Evolutionary conservation across 1,140 invertebrate species (phyloP).

Genomic region (Penaeus vannamei): DNA sequence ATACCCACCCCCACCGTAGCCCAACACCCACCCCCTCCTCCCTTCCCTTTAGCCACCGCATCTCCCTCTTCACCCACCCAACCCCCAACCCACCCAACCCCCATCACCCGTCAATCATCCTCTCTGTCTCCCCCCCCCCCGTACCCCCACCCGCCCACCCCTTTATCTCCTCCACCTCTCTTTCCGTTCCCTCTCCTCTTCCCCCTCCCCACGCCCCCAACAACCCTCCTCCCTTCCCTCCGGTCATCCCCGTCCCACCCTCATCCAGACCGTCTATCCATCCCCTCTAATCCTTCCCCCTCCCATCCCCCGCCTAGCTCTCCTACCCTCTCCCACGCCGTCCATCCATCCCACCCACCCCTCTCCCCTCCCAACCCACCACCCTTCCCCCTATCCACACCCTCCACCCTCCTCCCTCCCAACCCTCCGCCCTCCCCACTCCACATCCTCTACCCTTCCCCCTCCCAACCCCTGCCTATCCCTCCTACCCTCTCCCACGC

Average conservation of each 20-base stretch:
- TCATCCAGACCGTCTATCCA: neutral
- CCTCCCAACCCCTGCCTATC: fast-evolving
- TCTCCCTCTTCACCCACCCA: too few relatives aligned
- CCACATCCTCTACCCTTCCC: too few relatives aligned
- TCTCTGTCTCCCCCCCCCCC: neutral
- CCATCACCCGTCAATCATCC: neutral
- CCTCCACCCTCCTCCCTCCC: neutral
- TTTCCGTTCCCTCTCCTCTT: neutral
- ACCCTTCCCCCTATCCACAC: neutral
- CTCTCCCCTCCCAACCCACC: neutral
- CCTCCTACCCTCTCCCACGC: too few relatives aligned
- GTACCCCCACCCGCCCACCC: too few relatives aligned
- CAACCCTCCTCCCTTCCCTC: neutral
- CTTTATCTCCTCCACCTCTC: neutral
- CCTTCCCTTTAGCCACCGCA: too few relatives aligned
- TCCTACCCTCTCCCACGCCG: neutral
- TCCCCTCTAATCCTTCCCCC: neutral
- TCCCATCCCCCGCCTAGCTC: too few relatives aligned
- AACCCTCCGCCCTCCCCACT: too few relatives aligned
- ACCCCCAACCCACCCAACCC: neutral
- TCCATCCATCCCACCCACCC: neutral
- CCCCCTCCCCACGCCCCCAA: neutral
- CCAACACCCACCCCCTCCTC: too few relatives aligned
- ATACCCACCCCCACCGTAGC: too few relatives aligned
- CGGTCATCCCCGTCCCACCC: neutral